Percentiles rank a stretch among this genome's conserved stretches.
Evolutionary conservation across 2,888 invertebrate species (phyloP).

Genomic region (Ophion obscuratus): DNA sequence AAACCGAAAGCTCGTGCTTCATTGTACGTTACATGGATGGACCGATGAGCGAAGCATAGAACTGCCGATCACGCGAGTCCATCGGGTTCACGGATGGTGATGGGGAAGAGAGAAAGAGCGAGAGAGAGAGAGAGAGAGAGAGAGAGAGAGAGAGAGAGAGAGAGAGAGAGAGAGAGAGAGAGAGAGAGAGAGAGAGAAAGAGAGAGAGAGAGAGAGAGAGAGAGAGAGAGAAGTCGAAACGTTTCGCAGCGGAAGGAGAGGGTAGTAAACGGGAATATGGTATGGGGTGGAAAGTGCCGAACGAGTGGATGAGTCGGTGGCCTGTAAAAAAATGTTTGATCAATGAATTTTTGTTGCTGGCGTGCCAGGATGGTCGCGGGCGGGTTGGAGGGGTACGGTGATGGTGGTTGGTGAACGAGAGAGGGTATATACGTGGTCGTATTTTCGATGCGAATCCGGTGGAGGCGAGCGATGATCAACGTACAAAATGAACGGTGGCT

Average conservation of each 20-base stretch:
- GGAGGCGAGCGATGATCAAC: conserved; percentile 47
- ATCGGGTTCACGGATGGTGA: conserved; percentile 16
- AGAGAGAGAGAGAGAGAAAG: neutral
- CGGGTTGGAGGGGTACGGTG: neutral
- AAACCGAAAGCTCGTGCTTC: conserved; percentile 16
- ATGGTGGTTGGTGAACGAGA: conserved; percentile 25
- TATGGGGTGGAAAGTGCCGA: conserved; percentile 30
- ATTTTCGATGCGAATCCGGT: conserved; percentile 56
- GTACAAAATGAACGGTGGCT: conserved; percentile 52
- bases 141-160: neutral
- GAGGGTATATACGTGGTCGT: conserved; percentile 40
- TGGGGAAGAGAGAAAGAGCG: neutral
- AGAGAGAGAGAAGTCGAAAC: conserved; percentile 51
- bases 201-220: conserved; percentile 35
- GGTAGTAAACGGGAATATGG: conserved; percentile 11
- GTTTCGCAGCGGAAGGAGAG: conserved; percentile 59
- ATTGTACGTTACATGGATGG: conserved; percentile 27
- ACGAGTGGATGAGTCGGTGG: conserved; percentile 59
- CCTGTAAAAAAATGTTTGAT: conserved; percentile 66
- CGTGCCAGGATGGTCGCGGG: neutral
- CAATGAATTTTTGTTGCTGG: conserved; percentile 63
- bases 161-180: neutral
- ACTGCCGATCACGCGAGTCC: conserved; percentile 46
- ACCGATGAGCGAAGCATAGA: conserved; percentile 31
- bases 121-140: conserved; percentile 37